Base-by-base conservation (phyloP, 1,140 invertebrate species). In the Procambarus virginalis region DNA sequence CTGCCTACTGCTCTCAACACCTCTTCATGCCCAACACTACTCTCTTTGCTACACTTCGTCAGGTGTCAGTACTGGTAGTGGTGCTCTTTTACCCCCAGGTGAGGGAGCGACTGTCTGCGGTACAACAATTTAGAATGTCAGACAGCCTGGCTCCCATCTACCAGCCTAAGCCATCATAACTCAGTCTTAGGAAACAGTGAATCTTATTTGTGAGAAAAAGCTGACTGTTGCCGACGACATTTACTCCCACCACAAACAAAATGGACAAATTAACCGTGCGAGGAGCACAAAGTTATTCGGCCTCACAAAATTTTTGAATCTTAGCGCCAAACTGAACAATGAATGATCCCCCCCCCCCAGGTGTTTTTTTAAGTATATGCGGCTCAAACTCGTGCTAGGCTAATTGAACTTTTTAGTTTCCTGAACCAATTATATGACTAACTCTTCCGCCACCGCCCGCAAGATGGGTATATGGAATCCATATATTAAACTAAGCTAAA, bases 111-210 rank as follows among this genome's bases (percentile, higher is more conserved):
- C 68, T 60, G n/a, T 77, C 55, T 84, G 58, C 86, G 45, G 87
- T 89, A 89, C 87, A 75, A 89, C 75, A 48, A 55, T 64, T 84
- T n/a, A 55, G 12, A 77, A 22, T 48, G n/a, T 83, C 87, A 89
- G 87, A 89, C 87, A 84, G 87, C 87, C 81, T 89, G 87, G 81
- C 87, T 89, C 87, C 87, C 87, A 64, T 49, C 60, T 76, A 55
- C 55, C 60, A 73, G 51, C 64, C 86, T 81, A 70, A 68, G 80
- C 79, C 87, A 88, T 51, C 87, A 82, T 76, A 89, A 58, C 60
- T 70, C 79, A 81, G 8, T 82, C 58, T 76, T 82, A 70, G 60
- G 60, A 82, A 55, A 73, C 49, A 17, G 22, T 76, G 70, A 76
- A 76, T 73, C 81, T 82, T 48, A 55, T 48, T 78, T 46, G 48